Percentiles rank a stretch among this genome's conserved stretches.
phyloP scores from a whole-genome alignment of 2,888 invertebrate genomes.

The Tanypteryx hageni region DNA sequence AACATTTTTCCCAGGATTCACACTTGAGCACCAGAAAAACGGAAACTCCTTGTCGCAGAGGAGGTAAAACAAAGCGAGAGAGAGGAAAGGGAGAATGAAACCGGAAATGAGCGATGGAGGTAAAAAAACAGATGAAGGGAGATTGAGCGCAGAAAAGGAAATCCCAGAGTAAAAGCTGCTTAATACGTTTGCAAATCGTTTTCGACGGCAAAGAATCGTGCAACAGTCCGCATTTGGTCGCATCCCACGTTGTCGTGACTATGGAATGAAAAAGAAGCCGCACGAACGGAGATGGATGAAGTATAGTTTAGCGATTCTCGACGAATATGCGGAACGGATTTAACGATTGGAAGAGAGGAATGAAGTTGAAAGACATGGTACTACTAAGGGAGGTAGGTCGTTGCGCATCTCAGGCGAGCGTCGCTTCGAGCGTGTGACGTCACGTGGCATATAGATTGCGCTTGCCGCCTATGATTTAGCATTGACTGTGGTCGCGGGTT shows the following conservation, averaged over 20 bases:
- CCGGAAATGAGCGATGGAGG: conserved; percentile 12
- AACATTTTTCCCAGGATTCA: not conserved
- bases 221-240: not conserved
- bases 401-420: too few relatives aligned
- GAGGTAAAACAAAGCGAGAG: not conserved
- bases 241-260: not conserved
- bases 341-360: not conserved
- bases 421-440: too few relatives aligned
- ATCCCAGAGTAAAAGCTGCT: not conserved
- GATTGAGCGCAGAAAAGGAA: conserved; percentile 7
- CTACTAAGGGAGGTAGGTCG: too few relatives aligned
- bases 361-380: too few relatives aligned
- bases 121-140: conserved; percentile 18
- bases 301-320: not conserved
- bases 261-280: not conserved
- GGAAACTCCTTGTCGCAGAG: not conserved
- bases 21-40: not conserved
- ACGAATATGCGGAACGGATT: too few relatives aligned
- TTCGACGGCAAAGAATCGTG: not conserved
- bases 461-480: too few relatives aligned
- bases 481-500: too few relatives aligned
- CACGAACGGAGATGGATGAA: not conserved
- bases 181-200: conserved; percentile 20
- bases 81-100: conserved; percentile 8
- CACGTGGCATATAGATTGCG: too few relatives aligned